Base-by-base conservation (phyloP, 2,888 invertebrate genomes). In the Abrostola triplasia region DNA sequence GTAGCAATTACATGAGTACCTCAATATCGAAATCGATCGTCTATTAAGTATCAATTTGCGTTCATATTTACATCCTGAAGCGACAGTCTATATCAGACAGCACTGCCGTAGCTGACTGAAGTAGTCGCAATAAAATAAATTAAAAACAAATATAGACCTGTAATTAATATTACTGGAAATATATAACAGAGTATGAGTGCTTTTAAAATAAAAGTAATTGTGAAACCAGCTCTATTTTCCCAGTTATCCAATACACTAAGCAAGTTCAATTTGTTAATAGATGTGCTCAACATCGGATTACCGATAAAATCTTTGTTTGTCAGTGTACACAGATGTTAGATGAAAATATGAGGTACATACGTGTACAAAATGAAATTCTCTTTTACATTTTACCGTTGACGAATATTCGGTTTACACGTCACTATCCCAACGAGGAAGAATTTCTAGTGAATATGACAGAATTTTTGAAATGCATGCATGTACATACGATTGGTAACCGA, bases 301-400 rank as follows among this genome's bases (percentile, higher is more conserved):
- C 7, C 24, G 40, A 5, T 24, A 10, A 54, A 35, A 47, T 49
- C 37, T 56, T 64, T 64, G 35, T 57, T 61, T 10, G 36, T 48
- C 11, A 47, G 12, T 58, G 42, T 35, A 11, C 60, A 54, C 42
- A 47, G 36, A 44, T 63, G 38, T 47, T 56, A 50, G 12, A 52
- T 24, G 52, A 52, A 67, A 67, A 72, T 44, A 70, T 52, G 44
- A 47, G 44, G 6, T 48, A 40, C 36, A 11, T 48, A 40, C 36
- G 59, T 40, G 48, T 36, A 35, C 59, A 47, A 42, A 53, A 24
- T 42, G 49, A 51, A 63, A 61, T 54, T 64, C 12, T 49, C 47
- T 64, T 60, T 59, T 49, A 11, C 24, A 24, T 59, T 67, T 60
- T 12, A 38, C 10, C 36, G 48, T 42, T 59, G 67, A 57, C 54